These are phyloP conservation scores for Catharus bicknelli DNA, from an alignment of 2,113 vertebrate genomes.

Conservation along the genomic window DNA sequence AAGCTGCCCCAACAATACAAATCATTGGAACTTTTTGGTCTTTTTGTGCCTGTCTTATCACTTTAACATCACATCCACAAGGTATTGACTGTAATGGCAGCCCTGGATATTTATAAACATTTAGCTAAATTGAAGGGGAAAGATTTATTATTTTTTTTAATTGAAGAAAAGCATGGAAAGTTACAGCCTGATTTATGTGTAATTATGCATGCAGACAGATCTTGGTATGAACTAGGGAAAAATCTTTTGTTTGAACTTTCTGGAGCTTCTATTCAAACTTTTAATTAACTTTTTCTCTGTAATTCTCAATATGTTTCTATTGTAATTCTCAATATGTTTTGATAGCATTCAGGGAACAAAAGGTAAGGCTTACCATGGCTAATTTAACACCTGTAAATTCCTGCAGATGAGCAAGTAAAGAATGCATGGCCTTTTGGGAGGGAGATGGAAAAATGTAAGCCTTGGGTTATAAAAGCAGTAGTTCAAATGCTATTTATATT, in stretches of 20 bases:
- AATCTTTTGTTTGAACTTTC: conserved; percentile 59
- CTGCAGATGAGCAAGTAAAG: conserved; percentile 37
- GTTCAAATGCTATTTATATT: conserved; percentile 13
- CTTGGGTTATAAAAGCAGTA: conserved; percentile 13
- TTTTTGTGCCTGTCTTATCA: not conserved
- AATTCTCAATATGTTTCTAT: conserved; percentile 53
- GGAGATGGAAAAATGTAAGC: not conserved
- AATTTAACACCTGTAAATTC: conserved; percentile 67
- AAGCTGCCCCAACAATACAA: not conserved
- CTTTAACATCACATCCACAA: not conserved
- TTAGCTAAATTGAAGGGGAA: not conserved
- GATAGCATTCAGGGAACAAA: conserved; percentile 53
- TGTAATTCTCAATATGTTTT: conserved; percentile 56
- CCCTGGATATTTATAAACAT: not conserved
- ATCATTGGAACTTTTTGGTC: not conserved
- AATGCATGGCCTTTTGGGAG: not conserved
- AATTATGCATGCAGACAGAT: conserved; percentile 37
- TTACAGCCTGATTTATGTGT: conserved; percentile 8
- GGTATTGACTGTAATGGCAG: not conserved
- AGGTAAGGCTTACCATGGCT: conserved; percentile 1
- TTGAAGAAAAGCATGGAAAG: conserved; percentile 5
- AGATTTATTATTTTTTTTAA: not conserved
- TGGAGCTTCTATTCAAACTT: conserved; percentile 45
- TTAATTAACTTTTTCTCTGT: conserved; percentile 56
- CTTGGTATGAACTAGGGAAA: conserved; percentile 41